phyloP scores from a whole-genome alignment of 2,888 invertebrate species.

The Oscheius onirici region DNA sequence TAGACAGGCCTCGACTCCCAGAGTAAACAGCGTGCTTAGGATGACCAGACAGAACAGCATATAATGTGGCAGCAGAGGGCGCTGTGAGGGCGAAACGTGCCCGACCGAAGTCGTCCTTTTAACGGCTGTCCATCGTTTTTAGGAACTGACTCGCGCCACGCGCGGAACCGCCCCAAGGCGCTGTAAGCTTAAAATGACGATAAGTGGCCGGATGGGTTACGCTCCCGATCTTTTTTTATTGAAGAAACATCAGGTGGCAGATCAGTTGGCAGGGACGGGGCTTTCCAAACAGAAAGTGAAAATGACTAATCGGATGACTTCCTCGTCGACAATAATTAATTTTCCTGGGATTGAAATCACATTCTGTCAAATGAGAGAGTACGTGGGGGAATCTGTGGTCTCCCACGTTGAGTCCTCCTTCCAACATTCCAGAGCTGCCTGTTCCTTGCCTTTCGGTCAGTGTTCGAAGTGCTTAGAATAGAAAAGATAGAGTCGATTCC shows the following conservation, averaged over 20 bases:
- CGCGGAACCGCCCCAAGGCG: conserved; percentile 21
- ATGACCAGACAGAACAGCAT: not conserved
- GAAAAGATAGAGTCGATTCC: too few relatives aligned
- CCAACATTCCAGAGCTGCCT: too few relatives aligned
- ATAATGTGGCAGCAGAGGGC: not conserved
- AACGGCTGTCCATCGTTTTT: conserved; percentile 24
- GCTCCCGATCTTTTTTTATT: not conserved
- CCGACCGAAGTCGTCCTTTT: conserved; percentile 13
- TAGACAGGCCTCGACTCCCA: not conserved
- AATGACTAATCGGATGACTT: too few relatives aligned
- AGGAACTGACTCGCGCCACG: conserved; percentile 4
- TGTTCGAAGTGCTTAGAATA: too few relatives aligned
- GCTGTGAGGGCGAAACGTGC: conserved; percentile 2
- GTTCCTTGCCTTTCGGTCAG: too few relatives aligned
- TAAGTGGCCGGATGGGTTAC: conserved; percentile 1
- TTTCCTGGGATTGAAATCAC: too few relatives aligned
- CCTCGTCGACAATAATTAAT: too few relatives aligned
- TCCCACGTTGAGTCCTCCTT: too few relatives aligned
- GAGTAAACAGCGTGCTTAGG: not conserved
- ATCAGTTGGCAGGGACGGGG: not conserved
- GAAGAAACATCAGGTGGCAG: not conserved
- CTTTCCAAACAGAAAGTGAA: not conserved
- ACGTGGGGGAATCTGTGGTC: too few relatives aligned
- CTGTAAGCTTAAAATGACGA: conserved; percentile 16
- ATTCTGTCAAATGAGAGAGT: too few relatives aligned